Evolutionary conservation across 2,797 vertebrate species (phyloP).

Genomic region (Sphenopsis melanotis): DNA sequence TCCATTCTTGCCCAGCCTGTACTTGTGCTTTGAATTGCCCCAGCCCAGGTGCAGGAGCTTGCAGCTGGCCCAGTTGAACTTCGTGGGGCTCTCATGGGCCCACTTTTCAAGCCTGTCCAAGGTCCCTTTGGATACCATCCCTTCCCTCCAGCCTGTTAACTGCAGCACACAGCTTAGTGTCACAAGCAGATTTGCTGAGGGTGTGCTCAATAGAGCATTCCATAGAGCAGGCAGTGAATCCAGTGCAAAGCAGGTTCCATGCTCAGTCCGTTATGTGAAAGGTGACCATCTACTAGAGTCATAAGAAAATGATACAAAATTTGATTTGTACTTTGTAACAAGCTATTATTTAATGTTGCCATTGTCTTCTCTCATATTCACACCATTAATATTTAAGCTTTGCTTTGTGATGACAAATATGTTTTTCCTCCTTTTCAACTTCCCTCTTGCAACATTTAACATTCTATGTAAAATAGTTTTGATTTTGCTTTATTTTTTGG

Average conservation of each 20-base stretch:
- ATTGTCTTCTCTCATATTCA: not conserved
- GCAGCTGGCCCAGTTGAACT: not conserved
- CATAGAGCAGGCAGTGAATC: not conserved
- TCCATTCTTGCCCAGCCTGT: not conserved
- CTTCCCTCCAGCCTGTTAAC: not conserved
- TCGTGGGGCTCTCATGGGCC: fast-evolving
- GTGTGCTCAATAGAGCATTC: fast-evolving
- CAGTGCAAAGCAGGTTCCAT: not conserved
- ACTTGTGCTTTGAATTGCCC: not conserved
- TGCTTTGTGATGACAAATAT: not conserved
- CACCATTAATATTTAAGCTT: not conserved
- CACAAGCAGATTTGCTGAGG: not conserved
- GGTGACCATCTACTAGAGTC: not conserved
- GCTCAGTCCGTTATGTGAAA: not conserved
- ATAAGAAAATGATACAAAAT: not conserved
- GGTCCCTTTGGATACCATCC: not conserved
- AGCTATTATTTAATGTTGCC: not conserved
- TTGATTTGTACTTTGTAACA: not conserved
- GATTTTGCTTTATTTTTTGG: not conserved
- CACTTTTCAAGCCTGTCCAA: not conserved
- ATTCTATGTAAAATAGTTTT: not conserved
- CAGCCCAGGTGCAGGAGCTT: not conserved
- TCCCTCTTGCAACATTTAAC: not conserved
- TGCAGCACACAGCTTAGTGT: not conserved
- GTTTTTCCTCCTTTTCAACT: not conserved